phyloP scores from a whole-genome alignment of 2,888 invertebrate genomes.

The Leptodirus hochenwartii region DNA sequence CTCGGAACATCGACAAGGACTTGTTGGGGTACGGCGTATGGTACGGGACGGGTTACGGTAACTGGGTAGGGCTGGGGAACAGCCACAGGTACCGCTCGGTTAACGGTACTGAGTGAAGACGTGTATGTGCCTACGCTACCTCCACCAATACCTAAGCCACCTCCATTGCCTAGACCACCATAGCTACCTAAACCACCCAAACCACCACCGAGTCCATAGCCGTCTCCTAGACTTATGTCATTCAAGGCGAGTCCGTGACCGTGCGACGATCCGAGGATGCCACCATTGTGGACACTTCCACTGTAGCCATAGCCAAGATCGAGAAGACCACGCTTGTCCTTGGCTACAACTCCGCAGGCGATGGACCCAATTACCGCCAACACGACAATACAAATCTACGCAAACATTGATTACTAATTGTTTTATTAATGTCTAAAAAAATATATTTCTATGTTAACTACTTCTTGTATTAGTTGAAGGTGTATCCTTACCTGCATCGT shows the following conservation, averaged over 20 bases:
- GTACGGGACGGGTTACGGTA: slow-evolving; percentile 15
- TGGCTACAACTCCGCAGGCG: slow-evolving; percentile 11
- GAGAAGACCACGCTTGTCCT: slow-evolving; percentile 14
- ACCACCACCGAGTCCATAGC: slow-evolving; percentile 9
- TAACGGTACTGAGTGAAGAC: slow-evolving; percentile 16
- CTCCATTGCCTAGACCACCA: slow-evolving; percentile 8
- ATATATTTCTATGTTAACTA: neutral
- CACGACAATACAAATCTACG: slow-evolving; percentile 11
- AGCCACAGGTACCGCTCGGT: slow-evolving; percentile 16
- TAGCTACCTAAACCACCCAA: slow-evolving; percentile 11
- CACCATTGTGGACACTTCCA: slow-evolving; percentile 11
- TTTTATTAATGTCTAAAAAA: neutral
- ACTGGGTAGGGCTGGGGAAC: slow-evolving; percentile 17
- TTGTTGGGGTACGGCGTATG: slow-evolving; percentile 16
- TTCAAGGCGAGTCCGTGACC: slow-evolving; percentile 9
- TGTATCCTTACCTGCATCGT: too few relatives aligned
- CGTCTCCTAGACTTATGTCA: slow-evolving; percentile 9
- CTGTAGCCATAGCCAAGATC: slow-evolving; percentile 13
- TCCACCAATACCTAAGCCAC: slow-evolving; percentile 8
- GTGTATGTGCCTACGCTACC: slow-evolving; percentile 10
- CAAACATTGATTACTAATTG: slow-evolving; percentile 6
- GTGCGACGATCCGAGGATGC: slow-evolving; percentile 11
- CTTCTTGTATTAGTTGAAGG: too few relatives aligned
- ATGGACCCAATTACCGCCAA: slow-evolving; percentile 12
- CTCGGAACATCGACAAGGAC: slow-evolving; percentile 15